Evolutionary conservation across 2,113 vertebrate species (phyloP).

Genomic region (Craseonycteris thonglongyai): DNA sequence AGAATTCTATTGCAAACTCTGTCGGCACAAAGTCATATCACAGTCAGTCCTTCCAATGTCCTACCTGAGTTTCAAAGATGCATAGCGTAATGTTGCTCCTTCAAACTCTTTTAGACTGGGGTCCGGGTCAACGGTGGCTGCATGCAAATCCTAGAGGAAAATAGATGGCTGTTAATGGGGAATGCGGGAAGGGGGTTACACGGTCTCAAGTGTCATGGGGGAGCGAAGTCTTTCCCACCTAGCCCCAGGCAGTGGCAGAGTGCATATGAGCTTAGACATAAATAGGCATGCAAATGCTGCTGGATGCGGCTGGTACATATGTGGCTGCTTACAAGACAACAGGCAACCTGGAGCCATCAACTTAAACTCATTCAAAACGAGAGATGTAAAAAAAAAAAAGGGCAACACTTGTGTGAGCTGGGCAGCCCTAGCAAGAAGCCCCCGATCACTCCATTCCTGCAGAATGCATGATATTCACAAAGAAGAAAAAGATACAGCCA

Average conservation of each 20-base stretch:
- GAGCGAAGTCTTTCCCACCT: conserved; percentile 71
- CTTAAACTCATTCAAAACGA: conserved; percentile 63
- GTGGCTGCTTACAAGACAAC: conserved; percentile 48
- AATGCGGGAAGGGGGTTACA: neutral
- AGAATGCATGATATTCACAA: conserved; percentile 71
- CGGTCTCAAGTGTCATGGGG: conserved; percentile 55
- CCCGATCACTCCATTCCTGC: conserved; percentile 66
- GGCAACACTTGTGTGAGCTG: conserved; percentile 64
- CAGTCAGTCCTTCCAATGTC: rapidly evolving
- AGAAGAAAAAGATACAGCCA: conserved; percentile 75
- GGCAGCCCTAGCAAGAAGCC: conserved; percentile 65
- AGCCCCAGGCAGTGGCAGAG: conserved; percentile 72
- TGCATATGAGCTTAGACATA: conserved; percentile 63
- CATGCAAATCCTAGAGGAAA: conserved; percentile 88
- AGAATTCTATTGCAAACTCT: neutral
- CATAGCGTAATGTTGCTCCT: conserved; percentile 93
- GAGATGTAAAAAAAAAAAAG: conserved; percentile 64
- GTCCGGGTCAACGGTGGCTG: conserved; percentile 92
- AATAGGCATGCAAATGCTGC: conserved; percentile 78
- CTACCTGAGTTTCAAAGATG: conserved; percentile 95
- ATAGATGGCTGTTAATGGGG: conserved; percentile 44
- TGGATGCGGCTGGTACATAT: conserved; percentile 65
- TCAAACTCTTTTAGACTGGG: conserved; percentile 96
- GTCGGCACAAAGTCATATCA: neutral
- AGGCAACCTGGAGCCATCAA: conserved; percentile 52